Percentiles rank a stretch among this genome's conserved stretches.
Conservation (phyloP, 2,888 invertebrate species). For the Exocentrus adspersus region DNA sequence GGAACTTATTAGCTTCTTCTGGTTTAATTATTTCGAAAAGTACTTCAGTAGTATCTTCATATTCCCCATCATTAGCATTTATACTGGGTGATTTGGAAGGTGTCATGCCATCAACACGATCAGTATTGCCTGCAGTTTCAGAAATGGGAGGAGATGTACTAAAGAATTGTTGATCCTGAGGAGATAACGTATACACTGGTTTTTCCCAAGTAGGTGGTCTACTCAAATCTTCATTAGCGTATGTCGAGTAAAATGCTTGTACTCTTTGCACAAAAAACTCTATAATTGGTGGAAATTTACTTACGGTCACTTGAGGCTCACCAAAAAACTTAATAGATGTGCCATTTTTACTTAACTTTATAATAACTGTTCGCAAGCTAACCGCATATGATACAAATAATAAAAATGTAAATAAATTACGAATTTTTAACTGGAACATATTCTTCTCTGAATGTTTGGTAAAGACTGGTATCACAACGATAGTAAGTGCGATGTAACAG, state of each 20-base stretch:
- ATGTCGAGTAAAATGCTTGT: slow-evolving; percentile 76
- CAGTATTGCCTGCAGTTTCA: slow-evolving; percentile 1
- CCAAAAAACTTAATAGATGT: slow-evolving; percentile 32
- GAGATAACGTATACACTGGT: slow-evolving; percentile 55
- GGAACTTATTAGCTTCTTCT: slow-evolving; percentile 6
- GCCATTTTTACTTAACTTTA: slow-evolving; percentile 4
- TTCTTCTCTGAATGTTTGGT: slow-evolving; percentile 14
- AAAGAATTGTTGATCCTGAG: slow-evolving; percentile 43
- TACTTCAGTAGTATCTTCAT: slow-evolving; percentile 45
- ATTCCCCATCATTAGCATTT: slow-evolving; percentile 36
- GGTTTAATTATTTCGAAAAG: slow-evolving; percentile 43
- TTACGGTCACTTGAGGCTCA: slow-evolving; percentile 47
- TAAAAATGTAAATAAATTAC: slow-evolving; percentile 3
- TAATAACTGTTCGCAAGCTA: slow-evolving; percentile 4
- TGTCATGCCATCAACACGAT: background rate
- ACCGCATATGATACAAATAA: background rate
- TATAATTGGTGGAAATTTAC: slow-evolving; percentile 73
- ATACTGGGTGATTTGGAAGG: background rate
- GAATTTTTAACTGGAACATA: slow-evolving; percentile 5
- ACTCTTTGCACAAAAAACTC: slow-evolving; percentile 76
- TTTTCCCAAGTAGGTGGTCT: slow-evolving; percentile 60
- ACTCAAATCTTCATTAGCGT: slow-evolving; percentile 68
- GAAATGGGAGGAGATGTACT: slow-evolving; percentile 17
- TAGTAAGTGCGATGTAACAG: slow-evolving; percentile 12
- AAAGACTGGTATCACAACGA: background rate